These are phyloP conservation scores for Pampusana beccarii DNA, from an alignment of 2,113 vertebrate genomes.

Conservation along the genomic window DNA sequence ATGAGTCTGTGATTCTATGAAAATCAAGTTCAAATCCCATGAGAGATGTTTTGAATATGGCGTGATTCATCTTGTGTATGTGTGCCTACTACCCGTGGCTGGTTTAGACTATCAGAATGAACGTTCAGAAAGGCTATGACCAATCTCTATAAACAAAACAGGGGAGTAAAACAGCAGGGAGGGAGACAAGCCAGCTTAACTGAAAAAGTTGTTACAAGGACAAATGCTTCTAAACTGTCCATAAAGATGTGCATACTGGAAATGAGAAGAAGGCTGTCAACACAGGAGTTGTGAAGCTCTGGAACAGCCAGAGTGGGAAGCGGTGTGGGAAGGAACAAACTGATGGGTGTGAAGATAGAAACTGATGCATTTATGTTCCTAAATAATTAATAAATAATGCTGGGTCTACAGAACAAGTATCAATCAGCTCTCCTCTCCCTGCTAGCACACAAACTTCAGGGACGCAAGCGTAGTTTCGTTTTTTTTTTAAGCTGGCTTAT, in stretches of 20 bases:
- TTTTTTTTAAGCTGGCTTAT: neutral
- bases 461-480: neutral
- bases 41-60: neutral
- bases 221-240: neutral
- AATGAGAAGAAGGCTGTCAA: neutral
- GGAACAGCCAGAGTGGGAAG: slow-evolving; percentile 39
- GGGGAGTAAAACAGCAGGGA: neutral
- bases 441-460: neutral
- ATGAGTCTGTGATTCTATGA: neutral
- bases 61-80: neutral
- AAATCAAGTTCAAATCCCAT: neutral
- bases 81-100: accelerated
- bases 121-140: neutral
- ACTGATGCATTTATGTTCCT: neutral
- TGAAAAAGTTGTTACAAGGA: neutral
- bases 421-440: neutral
- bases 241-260: neutral
- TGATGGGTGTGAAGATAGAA: slow-evolving; percentile 24
- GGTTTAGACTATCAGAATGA: neutral
- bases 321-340: slow-evolving; percentile 26
- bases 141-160: neutral
- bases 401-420: neutral
- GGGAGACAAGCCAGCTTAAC: neutral
- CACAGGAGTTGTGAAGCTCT: neutral
- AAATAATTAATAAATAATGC: slow-evolving; percentile 46